A percentile compares a stretch with the other conserved stretches of the same genome.
phyloP scores from a whole-genome alignment of 2,888 invertebrate genomes.

The Salticus scenicus region DNA sequence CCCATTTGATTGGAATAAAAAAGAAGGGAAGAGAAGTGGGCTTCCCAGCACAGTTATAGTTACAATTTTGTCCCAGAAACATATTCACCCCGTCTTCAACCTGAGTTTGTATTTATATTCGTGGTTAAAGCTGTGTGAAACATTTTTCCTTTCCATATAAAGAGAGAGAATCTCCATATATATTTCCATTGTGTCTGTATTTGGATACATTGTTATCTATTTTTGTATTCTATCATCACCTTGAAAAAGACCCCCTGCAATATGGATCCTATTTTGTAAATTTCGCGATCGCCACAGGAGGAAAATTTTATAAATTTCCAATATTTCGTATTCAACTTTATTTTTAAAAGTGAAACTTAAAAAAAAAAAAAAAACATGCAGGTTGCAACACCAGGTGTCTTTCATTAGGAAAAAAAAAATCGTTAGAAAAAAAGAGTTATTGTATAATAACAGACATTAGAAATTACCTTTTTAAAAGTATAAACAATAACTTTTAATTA shows the following conservation, averaged over 20 bases:
- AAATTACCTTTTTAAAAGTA: too few species aligned
- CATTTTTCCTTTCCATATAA: background rate
- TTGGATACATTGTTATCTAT: background rate
- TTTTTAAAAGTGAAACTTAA: too few species aligned
- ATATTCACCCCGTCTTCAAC: constrained; percentile 37
- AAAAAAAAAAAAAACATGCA: too few species aligned
- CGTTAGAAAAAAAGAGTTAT: too few species aligned
- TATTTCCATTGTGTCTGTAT: background rate
- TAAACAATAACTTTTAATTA: too few species aligned
- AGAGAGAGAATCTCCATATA: background rate
- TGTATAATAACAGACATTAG: too few species aligned
- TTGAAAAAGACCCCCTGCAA: background rate
- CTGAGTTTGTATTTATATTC: constrained; percentile 9
- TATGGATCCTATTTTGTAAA: background rate
- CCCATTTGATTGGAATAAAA: constrained; percentile 41
- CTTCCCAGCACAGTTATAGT: constrained; percentile 29
- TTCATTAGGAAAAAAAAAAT: too few species aligned
- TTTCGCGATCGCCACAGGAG: too few species aligned
- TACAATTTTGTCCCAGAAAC: constrained; percentile 42
- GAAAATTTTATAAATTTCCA: too few species aligned
- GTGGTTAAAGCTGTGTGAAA: background rate
- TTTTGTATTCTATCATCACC: background rate
- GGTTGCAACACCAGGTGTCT: too few species aligned
- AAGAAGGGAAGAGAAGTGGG: background rate
- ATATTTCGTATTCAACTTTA: too few species aligned